These are phyloP conservation scores for Corticium candelabrum DNA, from an alignment of 37 sponge, comb jelly and placozoan species.

Conservation along the genomic window DNA sequence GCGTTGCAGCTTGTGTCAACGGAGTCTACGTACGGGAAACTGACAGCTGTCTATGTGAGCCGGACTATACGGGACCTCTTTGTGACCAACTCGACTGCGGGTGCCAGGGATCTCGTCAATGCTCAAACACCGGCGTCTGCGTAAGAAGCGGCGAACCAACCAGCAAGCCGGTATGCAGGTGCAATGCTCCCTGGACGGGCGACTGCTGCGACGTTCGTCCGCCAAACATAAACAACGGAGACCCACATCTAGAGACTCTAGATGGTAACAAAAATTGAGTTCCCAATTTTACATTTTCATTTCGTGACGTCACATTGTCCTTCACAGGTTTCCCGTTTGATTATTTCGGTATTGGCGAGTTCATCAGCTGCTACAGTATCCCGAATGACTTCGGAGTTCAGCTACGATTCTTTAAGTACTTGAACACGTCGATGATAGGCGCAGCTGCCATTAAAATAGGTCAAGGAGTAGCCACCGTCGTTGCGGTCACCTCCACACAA, in stretches of 20 bases:
- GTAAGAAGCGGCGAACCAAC: neutral
- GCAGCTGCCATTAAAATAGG: neutral
- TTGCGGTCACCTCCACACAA: too few species aligned
- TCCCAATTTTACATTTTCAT: neutral
- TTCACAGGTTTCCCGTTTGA: neutral
- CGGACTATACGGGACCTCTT: neutral
- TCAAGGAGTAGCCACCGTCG: neutral
- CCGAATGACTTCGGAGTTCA: neutral
- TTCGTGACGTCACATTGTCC: too few species aligned
- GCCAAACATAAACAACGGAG: neutral
- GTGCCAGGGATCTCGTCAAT: too few species aligned
- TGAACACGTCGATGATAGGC: neutral
- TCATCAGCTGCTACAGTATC: neutral
- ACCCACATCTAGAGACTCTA: neutral
- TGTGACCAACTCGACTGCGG: constrained; percentile 1
- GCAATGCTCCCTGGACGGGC: neutral
- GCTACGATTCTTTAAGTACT: neutral
- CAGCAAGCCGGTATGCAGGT: neutral
- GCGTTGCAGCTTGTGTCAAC: too few species aligned
- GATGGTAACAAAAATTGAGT: neutral
- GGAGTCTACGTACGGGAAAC: too few species aligned
- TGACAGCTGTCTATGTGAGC: neutral
- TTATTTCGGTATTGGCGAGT: neutral
- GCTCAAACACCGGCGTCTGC: neutral
- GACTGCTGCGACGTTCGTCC: neutral